Base-by-base conservation (phyloP, 2,888 invertebrate genomes). In the Agrotis segetum region DNA sequence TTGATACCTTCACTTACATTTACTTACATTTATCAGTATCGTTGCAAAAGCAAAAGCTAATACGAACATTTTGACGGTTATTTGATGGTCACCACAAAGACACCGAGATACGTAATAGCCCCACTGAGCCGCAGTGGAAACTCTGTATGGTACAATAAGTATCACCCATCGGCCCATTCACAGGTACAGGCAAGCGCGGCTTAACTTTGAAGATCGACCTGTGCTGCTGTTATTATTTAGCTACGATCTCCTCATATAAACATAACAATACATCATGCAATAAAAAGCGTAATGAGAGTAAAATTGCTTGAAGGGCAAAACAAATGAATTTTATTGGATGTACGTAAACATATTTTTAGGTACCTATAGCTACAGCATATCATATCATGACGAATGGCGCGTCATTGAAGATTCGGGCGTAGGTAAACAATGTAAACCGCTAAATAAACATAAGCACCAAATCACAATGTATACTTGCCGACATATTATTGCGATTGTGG, bases 271-370 rank as follows among this genome's bases (percentile, higher is more conserved):
- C 11, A 66, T 50, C 19, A 44, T 60, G n/a, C 49, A 68, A 59
- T 58, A n/a, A 69, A 59, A 64, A 52, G 13, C 19, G 19, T 61
- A 21, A 81, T 58, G 17, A 64, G 40, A 76, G 21, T 63, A 73
- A 63, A 53, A 60, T 67, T 49, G 64, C 49, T 72, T 78, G 82
- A 78, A 65, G 79, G 82, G 67, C 79, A 79, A 58, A 61, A 64
- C 29, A 72, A 72, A 78, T 67, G 1, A 46, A 67, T 53, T 67
- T 65, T 65, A 71, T 82, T 78, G 47, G 46, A 50, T 50, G 47
- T 34, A 64, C 3, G 46, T 62, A 52, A 59, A 49, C 16, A 2
- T 71, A 46, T 21, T n/a, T 62, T 62, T 44, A n/a, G n/a, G 14
- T 56, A n/a, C 9, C 9, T 34, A 9, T 34, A 34, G 1, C 9